Percentiles rank a stretch among this genome's conserved stretches.
Evolutionary conservation across 2,888 invertebrate species (phyloP).

Genomic region (Synergus itoensis): DNA sequence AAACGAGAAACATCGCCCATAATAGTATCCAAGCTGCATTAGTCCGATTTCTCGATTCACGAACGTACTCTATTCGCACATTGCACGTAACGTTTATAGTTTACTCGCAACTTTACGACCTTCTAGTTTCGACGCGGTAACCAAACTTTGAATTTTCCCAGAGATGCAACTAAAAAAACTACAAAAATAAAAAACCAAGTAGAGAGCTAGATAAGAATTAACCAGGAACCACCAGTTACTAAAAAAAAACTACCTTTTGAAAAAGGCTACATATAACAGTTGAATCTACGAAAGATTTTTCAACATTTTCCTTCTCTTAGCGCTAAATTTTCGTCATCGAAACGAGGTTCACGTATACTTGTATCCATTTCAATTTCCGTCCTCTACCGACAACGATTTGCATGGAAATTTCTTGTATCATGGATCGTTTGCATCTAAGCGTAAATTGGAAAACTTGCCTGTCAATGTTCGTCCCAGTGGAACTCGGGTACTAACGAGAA

Average conservation of each 20-base stretch:
- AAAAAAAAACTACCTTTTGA: no score
- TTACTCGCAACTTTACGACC: conserved; percentile 42
- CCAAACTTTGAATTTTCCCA: conserved; percentile 28
- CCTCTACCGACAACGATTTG: conserved; percentile 55
- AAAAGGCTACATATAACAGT: no score
- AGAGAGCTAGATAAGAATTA: no score
- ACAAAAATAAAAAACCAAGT: conserved; percentile 14
- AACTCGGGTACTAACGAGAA: conserved; percentile 42
- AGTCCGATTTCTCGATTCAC: conserved; percentile 32
- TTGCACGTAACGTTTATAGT: conserved; percentile 40
- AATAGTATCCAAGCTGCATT: conserved; percentile 11
- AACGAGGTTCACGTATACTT: conserved; percentile 44
- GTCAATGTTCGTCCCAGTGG: conserved; percentile 44
- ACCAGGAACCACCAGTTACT: no score
- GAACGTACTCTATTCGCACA: conserved; percentile 25
- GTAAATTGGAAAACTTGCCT: conserved; percentile 68
- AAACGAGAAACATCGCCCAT: not conserved
- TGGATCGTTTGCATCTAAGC: conserved; percentile 48
- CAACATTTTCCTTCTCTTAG: no score
- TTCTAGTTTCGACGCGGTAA: conserved; percentile 29
- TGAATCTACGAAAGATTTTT: no score
- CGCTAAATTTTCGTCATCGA: not conserved
- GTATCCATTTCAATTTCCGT: conserved; percentile 50
- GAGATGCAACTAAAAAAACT: not conserved
- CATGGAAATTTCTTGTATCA: conserved; percentile 62